These are phyloP conservation scores for Cochlearius cochlearius DNA, from an alignment of 2,113 vertebrate species.

Conservation along the genomic window DNA sequence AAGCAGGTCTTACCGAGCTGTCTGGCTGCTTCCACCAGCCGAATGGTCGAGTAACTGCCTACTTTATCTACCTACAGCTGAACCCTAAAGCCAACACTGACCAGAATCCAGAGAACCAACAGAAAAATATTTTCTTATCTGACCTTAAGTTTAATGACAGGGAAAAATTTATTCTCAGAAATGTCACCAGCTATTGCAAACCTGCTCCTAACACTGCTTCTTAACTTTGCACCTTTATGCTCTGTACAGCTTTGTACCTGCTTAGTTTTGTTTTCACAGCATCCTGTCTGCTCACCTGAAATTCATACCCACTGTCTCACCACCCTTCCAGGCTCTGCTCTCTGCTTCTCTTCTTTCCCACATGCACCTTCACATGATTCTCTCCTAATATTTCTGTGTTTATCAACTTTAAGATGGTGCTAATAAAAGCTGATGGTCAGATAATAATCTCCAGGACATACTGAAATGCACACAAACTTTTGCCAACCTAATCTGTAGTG, in stretches of 20 bases:
- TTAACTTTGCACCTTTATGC: not conserved
- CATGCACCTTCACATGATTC: not conserved
- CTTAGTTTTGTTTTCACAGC: not conserved
- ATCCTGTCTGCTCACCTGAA: not conserved
- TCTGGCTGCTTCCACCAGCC: not conserved
- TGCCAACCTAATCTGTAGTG: not conserved
- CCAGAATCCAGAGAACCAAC: not conserved
- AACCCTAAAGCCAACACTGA: not conserved
- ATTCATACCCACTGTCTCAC: not conserved
- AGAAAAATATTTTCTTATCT: not conserved
- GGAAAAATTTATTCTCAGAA: not conserved
- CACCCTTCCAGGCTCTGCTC: not conserved
- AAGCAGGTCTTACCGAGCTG: not conserved
- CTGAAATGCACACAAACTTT: not conserved
- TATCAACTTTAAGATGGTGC: not conserved
- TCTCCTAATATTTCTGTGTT: not conserved
- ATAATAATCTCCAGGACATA: not conserved
- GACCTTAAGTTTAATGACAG: not conserved
- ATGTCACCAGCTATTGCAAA: not conserved
- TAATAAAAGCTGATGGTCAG: not conserved
- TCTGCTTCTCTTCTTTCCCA: not conserved
- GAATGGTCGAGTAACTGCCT: not conserved
- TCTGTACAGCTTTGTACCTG: not conserved
- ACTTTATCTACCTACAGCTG: not conserved
- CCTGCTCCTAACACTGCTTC: not conserved